A percentile compares a stretch with the other conserved stretches of the same genome.
phyloP scores from a whole-genome alignment of 2,797 vertebrate genomes.

The Zenarchopterus dispar region DNA sequence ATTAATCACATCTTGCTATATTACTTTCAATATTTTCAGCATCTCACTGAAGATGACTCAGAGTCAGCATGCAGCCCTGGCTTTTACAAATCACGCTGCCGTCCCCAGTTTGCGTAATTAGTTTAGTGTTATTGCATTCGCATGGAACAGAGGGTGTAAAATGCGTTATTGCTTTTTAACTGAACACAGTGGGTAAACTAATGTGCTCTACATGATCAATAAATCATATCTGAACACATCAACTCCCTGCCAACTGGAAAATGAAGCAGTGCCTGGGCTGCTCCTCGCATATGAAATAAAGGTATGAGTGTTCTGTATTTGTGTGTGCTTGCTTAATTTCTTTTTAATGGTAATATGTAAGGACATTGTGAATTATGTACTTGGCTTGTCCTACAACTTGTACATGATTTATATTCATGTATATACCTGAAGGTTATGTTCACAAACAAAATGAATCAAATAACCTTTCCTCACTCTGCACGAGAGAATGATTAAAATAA shows the following conservation, averaged over 20 bases:
- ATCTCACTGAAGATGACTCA: slow-evolving; percentile 33
- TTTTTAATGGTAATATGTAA: not conserved
- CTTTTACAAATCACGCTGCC: slow-evolving; percentile 65
- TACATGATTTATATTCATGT: not conserved
- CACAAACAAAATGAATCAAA: not conserved
- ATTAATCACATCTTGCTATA: slow-evolving; percentile 56
- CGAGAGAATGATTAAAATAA: slow-evolving; percentile 20
- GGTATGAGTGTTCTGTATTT: slow-evolving; percentile 15
- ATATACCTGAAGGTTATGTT: not conserved
- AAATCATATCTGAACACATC: slow-evolving; percentile 80
- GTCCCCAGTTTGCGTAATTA: slow-evolving; percentile 76
- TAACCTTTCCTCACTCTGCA: not conserved
- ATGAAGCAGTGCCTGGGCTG: slow-evolving; percentile 51
- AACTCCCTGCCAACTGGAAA: slow-evolving; percentile 76
- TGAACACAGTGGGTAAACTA: slow-evolving; percentile 79
- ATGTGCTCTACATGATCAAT: slow-evolving; percentile 77
- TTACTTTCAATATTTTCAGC: slow-evolving; percentile 54
- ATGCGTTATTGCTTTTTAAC: slow-evolving; percentile 80
- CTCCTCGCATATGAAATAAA: slow-evolving; percentile 46
- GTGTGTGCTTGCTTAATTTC: not conserved
- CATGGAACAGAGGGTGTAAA: slow-evolving; percentile 73
- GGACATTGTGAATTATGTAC: not conserved
- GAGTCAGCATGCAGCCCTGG: slow-evolving; percentile 23
- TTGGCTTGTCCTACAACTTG: slow-evolving; percentile 5
- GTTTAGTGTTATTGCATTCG: slow-evolving; percentile 78